Base-by-base conservation (phyloP, 2,888 invertebrate genomes). In the Metallyticus violacea region DNA sequence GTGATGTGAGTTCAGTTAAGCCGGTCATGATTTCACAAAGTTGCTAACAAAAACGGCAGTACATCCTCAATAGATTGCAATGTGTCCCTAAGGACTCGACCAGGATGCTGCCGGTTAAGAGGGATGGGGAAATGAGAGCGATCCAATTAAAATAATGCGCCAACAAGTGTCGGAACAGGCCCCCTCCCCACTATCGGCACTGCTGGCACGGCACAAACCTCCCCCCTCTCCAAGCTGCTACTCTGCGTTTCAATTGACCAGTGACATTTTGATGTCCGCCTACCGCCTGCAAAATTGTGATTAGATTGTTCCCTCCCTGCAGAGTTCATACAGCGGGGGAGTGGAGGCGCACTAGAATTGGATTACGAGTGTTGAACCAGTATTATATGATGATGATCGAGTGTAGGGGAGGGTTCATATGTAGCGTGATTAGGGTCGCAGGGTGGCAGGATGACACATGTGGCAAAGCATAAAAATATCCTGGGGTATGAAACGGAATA, bases 281-380 rank as follows among this genome's bases (percentile, higher is more conserved):
- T 86, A 83, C 82, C 84, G 85, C 85, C 89, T 89, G 89, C 88
- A 89, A 88, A 88, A 88, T 89, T 89, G 89, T 89, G 89, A 89
- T 89, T 89, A 89, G 89, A 89, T 89, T 89, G 89, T 89, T 87
- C 87, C 87, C 85, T 86, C 86, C 87, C 86, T 83, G 85, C 87
- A 86, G 88, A 88, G 88, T 88, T 87, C 78, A 40, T 88, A 88
- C 85, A 85, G 85, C 82, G 85, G 88, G 85, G 85, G 78, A 85
- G 81, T 22, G 77, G 83, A 28, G 90, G 91, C 91, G 91, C 91
- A 91, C 91, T 90, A 85, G 77, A 88, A 88, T 88, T 86, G 88
- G 87, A 88, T 88, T 88, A 87, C 87, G 85, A 84, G 87, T 88
- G 88, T 88, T 88, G 91, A 89, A 88, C 89, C 87, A 89, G 90